Conservation (phyloP, 2,113 vertebrate species). For the Festucalex cinctus region DNA sequence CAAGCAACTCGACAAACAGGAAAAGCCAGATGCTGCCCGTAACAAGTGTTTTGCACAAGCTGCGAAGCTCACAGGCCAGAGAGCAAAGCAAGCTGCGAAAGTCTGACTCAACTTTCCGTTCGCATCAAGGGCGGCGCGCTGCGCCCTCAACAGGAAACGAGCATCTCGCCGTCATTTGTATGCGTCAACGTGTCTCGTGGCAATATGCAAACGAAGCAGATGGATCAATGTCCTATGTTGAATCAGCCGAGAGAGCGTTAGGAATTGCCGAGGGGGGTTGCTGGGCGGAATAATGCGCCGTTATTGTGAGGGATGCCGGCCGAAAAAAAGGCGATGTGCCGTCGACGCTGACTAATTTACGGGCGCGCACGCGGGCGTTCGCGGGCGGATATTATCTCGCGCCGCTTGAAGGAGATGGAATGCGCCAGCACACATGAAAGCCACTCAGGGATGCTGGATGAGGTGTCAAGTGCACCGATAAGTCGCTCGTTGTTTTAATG, state of each 20-base stretch:
- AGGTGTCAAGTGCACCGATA: constrained; percentile 34
- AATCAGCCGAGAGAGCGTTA: background rate
- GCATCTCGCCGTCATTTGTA: background rate
- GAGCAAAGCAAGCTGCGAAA: background rate
- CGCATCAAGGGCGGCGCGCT: background rate
- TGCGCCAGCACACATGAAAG: constrained; percentile 23
- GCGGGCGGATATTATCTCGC: background rate
- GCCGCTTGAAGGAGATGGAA: constrained; percentile 19
- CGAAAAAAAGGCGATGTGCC: constrained; percentile 5
- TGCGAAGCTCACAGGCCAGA: constrained; percentile 10
- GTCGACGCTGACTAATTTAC: constrained; percentile 8
- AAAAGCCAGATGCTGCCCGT: constrained; percentile 11
- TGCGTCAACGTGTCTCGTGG: constrained; percentile 3
- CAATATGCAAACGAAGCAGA: constrained; percentile 7
- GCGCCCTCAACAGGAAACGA: background rate
- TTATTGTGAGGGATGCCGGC: constrained; percentile 13
- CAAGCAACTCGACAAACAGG: background rate
- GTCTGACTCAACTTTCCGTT: constrained; percentile 9
- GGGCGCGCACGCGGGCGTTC: constrained; percentile 9
- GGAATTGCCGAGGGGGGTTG: background rate
- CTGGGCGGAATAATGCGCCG: background rate
- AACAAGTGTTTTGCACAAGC: constrained; percentile 29
- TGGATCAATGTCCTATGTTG: constrained; percentile 4
- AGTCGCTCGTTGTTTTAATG: constrained; percentile 47
- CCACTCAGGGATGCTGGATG: constrained; percentile 18